These are phyloP conservation scores for Siniperca undulata DNA, from an alignment of 2,797 vertebrate species.

Conservation along the genomic window DNA sequence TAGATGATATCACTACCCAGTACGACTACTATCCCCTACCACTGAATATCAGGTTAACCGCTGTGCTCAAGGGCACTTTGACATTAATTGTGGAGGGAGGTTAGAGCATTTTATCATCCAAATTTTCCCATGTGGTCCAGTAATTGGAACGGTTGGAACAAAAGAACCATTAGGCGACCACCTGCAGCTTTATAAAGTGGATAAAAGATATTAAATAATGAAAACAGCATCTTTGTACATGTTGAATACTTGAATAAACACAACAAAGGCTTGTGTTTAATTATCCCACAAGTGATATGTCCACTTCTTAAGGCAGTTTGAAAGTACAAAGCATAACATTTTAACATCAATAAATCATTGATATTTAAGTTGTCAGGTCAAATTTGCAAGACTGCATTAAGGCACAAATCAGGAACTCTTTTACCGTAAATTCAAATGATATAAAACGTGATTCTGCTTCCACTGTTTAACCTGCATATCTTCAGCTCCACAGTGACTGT, in stretches of 20 bases:
- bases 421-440: neutral
- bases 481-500: constrained; percentile 13
- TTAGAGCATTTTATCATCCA: constrained; percentile 70
- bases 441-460: neutral
- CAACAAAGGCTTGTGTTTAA: constrained; percentile 46
- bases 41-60: constrained; percentile 63
- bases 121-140: constrained; percentile 68
- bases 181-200: constrained; percentile 70
- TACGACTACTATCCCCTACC: constrained; percentile 27
- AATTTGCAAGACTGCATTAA: constrained; percentile 9
- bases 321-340: constrained; percentile 27
- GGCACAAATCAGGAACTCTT: neutral
- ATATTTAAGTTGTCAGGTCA: neutral
- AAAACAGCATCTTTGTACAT: constrained; percentile 48
- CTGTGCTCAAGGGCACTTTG: constrained; percentile 78
- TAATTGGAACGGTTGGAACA: constrained; percentile 72
- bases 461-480: neutral
- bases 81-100: constrained; percentile 68
- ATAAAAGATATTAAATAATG: constrained; percentile 60
- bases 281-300: constrained; percentile 24
- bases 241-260: constrained; percentile 48
- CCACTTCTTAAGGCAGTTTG: constrained; percentile 1
- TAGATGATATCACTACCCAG: constrained; percentile 52
- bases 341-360: constrained; percentile 5
- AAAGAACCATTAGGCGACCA: constrained; percentile 71